A percentile compares a stretch with the other conserved stretches of the same genome.
These are phyloP conservation scores for Pristionchus mayeri DNA, from an alignment of 2,888 invertebrate genomes.

Conservation along the genomic window DNA sequence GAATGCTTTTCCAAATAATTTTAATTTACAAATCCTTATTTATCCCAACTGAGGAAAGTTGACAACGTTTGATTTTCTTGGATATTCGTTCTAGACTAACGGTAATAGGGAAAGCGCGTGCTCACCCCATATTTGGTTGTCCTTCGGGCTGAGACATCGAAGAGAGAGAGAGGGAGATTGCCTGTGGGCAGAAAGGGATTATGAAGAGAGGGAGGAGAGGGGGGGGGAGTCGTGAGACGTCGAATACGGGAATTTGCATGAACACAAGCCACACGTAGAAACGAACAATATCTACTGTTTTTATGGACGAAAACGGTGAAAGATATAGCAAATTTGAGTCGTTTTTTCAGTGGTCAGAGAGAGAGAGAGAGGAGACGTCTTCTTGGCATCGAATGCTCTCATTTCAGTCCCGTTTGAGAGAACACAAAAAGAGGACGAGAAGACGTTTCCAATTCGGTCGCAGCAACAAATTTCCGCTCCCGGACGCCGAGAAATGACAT, in stretches of 20 bases:
- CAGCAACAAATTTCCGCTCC: slow-evolving; percentile 6
- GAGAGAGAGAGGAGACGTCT: background rate
- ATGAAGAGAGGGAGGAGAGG: background rate
- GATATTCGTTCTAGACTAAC: background rate
- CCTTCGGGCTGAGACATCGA: slow-evolving; percentile 21
- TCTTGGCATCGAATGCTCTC: slow-evolving; percentile 32
- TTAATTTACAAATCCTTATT: too few species aligned
- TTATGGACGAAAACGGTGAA: background rate
- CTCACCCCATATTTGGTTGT: slow-evolving; percentile 38
- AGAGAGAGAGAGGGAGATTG: background rate
- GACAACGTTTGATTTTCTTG: too few species aligned
- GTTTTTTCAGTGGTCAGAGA: background rate
- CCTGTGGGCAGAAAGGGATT: slow-evolving; percentile 2
- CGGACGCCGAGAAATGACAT: slow-evolving; percentile 7
- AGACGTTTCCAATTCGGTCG: slow-evolving; percentile 28
- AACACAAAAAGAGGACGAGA: slow-evolving; percentile 16
- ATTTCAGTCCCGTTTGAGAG: slow-evolving; percentile 22
- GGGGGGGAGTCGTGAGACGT: background rate
- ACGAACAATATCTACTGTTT: background rate
- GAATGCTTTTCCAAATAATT: too few species aligned
- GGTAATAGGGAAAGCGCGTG: background rate
- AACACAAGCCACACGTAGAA: background rate
- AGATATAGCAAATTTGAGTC: background rate
- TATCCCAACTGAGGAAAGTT: too few species aligned
- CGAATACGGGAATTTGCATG: background rate